Percentiles rank a stretch among this genome's conserved stretches.
phyloP scores from a whole-genome alignment of 2,113 vertebrate genomes.

The Artemisiospiza belli region DNA sequence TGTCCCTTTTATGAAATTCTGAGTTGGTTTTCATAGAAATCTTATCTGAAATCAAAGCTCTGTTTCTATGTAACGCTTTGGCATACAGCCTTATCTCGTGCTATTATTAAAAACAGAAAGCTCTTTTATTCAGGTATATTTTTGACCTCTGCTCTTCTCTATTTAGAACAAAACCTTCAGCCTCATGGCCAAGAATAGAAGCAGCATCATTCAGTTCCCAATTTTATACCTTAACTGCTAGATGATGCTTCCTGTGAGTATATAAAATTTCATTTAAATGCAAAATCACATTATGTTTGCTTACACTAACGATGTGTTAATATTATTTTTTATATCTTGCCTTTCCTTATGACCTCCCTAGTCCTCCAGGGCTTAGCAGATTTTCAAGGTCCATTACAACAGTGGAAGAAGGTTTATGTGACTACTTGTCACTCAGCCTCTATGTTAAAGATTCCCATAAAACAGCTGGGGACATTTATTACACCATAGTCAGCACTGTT shows the following conservation, averaged over 20 bases:
- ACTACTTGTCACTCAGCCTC: neutral
- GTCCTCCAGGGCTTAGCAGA: neutral
- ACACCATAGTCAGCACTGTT: neutral
- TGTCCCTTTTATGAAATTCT: slow-evolving; percentile 14
- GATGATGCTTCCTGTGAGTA: slow-evolving; percentile 5
- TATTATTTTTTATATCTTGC: slow-evolving; percentile 17
- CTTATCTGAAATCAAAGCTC: slow-evolving; percentile 46
- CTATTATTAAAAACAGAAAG: slow-evolving; percentile 17
- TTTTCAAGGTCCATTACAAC: neutral
- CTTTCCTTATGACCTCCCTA: neutral
- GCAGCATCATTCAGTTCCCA: neutral
- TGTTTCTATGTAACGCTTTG: slow-evolving; percentile 23
- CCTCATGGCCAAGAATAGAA: neutral
- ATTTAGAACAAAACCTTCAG: slow-evolving; percentile 31
- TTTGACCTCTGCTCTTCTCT: slow-evolving; percentile 38
- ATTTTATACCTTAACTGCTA: neutral
- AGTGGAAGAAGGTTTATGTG: neutral
- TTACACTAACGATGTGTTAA: neutral
- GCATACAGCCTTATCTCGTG: slow-evolving; percentile 4
- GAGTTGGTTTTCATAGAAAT: slow-evolving; percentile 44
- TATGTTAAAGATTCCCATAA: neutral
- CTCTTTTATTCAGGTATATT: slow-evolving; percentile 19
- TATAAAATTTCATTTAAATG: slow-evolving; percentile 26
- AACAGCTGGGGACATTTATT: neutral
- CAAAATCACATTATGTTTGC: slow-evolving; percentile 3